A percentile compares a stretch with the other conserved stretches of the same genome.
Conservation (phyloP, 2,797 vertebrate species). For the Acanthopagrus latus region DNA sequence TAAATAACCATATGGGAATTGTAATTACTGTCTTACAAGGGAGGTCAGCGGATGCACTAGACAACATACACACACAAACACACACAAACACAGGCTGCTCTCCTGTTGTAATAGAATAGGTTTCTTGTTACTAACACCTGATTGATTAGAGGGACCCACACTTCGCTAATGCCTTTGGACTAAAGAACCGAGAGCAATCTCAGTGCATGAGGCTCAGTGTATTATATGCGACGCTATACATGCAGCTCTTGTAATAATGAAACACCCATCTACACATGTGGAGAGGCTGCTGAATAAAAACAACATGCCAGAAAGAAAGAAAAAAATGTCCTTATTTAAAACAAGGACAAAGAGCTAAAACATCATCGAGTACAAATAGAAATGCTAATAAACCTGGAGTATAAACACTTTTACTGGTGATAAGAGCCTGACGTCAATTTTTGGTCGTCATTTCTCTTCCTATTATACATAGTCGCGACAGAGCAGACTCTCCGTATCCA, state of each 20-base stretch:
- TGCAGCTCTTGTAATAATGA: constrained; percentile 40
- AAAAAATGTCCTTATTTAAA: background rate
- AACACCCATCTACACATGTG: constrained; percentile 11
- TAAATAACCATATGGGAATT: constrained; percentile 35
- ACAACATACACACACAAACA: constrained; percentile 6
- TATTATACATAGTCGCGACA: constrained; percentile 11
- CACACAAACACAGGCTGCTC: constrained; percentile 11
- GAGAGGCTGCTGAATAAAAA: constrained; percentile 20
- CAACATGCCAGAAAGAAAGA: constrained; percentile 1
- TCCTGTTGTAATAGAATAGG: constrained; percentile 27
- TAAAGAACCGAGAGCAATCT: constrained; percentile 33
- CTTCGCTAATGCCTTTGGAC: constrained; percentile 25
- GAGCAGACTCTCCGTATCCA: constrained; percentile 24
- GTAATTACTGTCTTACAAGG: constrained; percentile 43
- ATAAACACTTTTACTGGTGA: background rate
- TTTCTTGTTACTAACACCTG: constrained; percentile 46
- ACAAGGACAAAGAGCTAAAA: background rate
- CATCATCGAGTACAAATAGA: background rate
- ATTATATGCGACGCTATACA: constrained; percentile 48
- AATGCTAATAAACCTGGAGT: background rate
- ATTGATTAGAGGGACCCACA: constrained; percentile 58
- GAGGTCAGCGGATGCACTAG: constrained; percentile 30
- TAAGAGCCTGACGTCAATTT: background rate
- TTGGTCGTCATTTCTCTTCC: background rate
- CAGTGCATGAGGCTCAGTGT: constrained; percentile 25